These are phyloP conservation scores for Apodemia duryi DNA, from an alignment of 2,888 invertebrate genomes.

Conservation along the genomic window DNA sequence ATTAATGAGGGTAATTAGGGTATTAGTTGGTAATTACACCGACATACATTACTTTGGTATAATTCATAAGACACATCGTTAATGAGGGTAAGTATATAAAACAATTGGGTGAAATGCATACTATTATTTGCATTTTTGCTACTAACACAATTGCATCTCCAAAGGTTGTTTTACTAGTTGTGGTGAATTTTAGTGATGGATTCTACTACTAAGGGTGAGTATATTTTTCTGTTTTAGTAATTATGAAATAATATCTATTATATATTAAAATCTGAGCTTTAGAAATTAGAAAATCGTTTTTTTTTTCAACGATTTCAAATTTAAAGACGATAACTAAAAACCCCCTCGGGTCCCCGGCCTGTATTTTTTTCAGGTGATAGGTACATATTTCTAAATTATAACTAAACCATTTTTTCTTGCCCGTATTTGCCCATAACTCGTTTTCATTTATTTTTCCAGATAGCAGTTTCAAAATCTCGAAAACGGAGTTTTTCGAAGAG, in stretches of 20 bases:
- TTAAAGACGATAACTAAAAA: not conserved
- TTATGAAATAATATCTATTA: not conserved
- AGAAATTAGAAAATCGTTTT: not conserved
- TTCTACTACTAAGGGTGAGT: not conserved
- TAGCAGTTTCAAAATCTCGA: constrained; percentile 1
- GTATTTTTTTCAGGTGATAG: not conserved
- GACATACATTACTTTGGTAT: not conserved
- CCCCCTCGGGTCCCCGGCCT: not conserved
- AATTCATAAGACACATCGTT: constrained; percentile 2
- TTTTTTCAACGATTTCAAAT: not conserved
- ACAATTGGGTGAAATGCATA: too few species aligned
- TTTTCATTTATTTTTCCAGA: not conserved
- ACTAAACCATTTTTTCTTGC: constrained; percentile 2
- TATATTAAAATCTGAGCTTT: not conserved
- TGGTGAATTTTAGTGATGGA: not conserved
- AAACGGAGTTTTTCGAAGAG: not conserved
- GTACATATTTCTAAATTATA: not conserved
- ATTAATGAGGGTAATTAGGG: not conserved
- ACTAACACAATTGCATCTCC: not conserved
- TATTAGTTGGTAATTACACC: not conserved
- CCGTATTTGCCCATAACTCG: not conserved
- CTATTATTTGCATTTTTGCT: too few species aligned
- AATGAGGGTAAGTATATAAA: not conserved
- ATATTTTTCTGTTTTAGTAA: constrained; percentile 2
- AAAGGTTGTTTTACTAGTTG: constrained; percentile 2